Base-by-base conservation (phyloP, 2,113 vertebrate genomes). In the Nycticebus coucang region DNA sequence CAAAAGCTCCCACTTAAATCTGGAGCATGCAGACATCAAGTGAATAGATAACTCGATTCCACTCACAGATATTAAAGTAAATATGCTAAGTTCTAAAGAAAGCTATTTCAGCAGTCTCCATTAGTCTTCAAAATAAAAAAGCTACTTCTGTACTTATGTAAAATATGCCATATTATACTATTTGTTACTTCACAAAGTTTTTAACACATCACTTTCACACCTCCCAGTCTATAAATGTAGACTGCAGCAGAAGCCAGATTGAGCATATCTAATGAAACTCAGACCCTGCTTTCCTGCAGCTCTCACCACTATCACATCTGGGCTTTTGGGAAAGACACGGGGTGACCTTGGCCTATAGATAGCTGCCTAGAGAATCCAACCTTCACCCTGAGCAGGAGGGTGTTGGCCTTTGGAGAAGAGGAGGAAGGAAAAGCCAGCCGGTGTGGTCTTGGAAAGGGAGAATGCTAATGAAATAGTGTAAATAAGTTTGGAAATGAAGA, bases 151-250 rank as follows among this genome's bases (percentile, higher is more conserved):
- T 92, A 97, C 94, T 97, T 97, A 95, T 94, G 97, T 95, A 97
- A 98, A 98, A 93, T 33, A 97, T 97, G 94, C 68, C 92, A 95
- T 95, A 95, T 95, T 77, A 71, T 96, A 91, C 95, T 87, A 94
- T 98, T 98, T 98, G 95, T 89, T 94, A 96, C 82, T 97, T 93
- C 85, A 71, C 97, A 85, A 98, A 97, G 86, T 91, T 91, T 96
- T 93, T 94, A 96, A 93, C 96, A 95, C 93, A 93, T 89, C 74
- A 30, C 90, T 77, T 97, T 97, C 97, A 97, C 97, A 98, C 90
- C 92, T 97, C 96, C 75, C 21, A 55, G 72, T 91, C 93, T 97
- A 93, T 86, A 96, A 97, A 97, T 97, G 89, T 41, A 26, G 33
- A 60, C 88, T 92, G 95, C 35, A 83, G 78, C 96, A 87, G 95